A percentile compares a stretch with the other conserved stretches of the same genome.
Evolutionary conservation across 2,888 invertebrate genomes (phyloP).

Genomic region (Podabrus alpinus): DNA sequence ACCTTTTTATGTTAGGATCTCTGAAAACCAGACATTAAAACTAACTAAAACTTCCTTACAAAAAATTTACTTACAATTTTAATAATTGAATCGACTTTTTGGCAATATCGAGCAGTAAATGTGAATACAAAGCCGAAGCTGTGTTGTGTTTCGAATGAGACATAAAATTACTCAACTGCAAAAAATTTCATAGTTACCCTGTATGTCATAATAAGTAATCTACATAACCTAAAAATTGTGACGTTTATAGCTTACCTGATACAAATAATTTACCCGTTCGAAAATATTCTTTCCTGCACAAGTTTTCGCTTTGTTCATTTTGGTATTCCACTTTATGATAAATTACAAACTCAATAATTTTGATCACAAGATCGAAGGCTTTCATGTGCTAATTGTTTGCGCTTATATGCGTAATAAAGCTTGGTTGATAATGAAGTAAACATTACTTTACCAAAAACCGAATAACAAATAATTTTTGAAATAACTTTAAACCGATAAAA

Average conservation of each 20-base stretch:
- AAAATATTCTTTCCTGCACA: conserved; percentile 70
- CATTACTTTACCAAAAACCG: background rate
- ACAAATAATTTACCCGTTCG: conserved; percentile 71
- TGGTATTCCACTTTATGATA: background rate
- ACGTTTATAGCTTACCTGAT: conserved; percentile 59
- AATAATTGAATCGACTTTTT: conserved; percentile 49
- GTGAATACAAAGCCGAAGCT: conserved; percentile 46
- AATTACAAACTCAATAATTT: background rate
- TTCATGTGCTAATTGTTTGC: background rate
- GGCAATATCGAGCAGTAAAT: conserved; percentile 47
- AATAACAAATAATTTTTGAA: background rate
- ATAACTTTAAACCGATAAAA: background rate
- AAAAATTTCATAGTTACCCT: background rate
- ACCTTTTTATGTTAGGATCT: conserved; percentile 59
- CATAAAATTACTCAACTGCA: conserved; percentile 33
- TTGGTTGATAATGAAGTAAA: background rate
- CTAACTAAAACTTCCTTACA: background rate
- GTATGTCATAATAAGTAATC: background rate
- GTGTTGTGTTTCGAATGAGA: conserved; percentile 21
- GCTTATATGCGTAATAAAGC: background rate
- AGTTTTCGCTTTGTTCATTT: conserved; percentile 54
- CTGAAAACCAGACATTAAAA: conserved; percentile 44
- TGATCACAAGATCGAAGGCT: background rate
- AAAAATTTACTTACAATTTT: conserved; percentile 45
- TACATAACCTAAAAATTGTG: background rate